Base-by-base conservation (phyloP, 2,797 vertebrate genomes). In the Acanthiza pusilla region DNA sequence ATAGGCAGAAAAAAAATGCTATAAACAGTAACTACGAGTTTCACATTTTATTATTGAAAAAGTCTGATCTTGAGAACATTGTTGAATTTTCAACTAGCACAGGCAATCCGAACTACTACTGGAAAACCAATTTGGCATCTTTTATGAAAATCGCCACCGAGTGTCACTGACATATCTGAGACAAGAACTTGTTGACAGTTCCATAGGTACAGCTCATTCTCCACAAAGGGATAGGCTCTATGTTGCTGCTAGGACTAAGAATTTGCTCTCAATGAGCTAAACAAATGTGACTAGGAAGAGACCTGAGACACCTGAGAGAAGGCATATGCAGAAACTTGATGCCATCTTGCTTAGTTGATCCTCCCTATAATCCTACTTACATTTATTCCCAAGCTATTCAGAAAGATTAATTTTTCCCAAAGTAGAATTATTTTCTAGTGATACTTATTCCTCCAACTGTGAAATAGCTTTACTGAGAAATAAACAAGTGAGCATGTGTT, bases 381-480 rank as follows among this genome's bases (percentile, higher is more conserved):
- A 90, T 94, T 96, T 88, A 54, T 95, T 85, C 32, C 86, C 74
- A 79, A 87, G 79, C 74, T 93, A 93, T 68, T 90, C 18, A 17
- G 83, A 30, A 67, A 89, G 94, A 94, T 78, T 83, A 91, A 71
- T 95, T 97, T 91, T 91, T 81, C 87, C 80, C 82, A 63, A 55
- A 88, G 71, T 20, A 36, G 18, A 78, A 92, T 79, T 38, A 77
- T 95, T 96, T 94, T 77, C 86, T 61, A 91, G 65, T 54, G 82
- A 66, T 60, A 11, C 30, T 88, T 76, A 79, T 79, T 85, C 91
- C 40, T 62, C n/a, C 78, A 54, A 42, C 87, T 84, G 91, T 88
- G 82, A 91, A 94, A 91, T 68, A 89, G 83, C 57, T 94, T 90
- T 96, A 89, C n/a, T 58, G 78, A 89, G 81, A 91, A 95, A 96